These are phyloP conservation scores for Pteronura brasiliensis DNA, from an alignment of 2,113 vertebrate species.

Conservation along the genomic window DNA sequence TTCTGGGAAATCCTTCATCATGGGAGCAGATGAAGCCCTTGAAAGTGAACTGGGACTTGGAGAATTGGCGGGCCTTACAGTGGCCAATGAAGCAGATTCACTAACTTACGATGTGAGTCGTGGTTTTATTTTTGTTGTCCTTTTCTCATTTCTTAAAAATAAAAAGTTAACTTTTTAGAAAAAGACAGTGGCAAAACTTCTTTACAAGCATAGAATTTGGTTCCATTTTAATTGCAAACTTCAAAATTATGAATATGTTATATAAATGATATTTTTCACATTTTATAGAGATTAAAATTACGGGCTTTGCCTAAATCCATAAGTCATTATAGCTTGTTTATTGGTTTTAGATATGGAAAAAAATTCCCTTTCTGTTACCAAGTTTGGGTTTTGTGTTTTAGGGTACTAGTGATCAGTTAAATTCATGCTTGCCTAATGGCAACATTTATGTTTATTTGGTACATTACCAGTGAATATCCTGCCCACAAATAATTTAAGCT, in stretches of 20 bases:
- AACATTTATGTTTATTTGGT: not conserved
- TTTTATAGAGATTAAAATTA: not conserved
- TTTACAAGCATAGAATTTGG: not conserved
- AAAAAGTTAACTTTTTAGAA: conserved; percentile 22
- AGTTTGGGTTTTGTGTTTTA: not conserved
- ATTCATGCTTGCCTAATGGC: conserved; percentile 26
- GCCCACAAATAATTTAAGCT: not conserved
- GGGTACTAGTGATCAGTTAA: not conserved
- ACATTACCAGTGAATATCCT: not conserved
- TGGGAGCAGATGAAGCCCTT: conserved; percentile 94
- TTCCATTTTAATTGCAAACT: conserved; percentile 32
- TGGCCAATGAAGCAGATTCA: conserved; percentile 97
- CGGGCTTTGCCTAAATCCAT: not conserved
- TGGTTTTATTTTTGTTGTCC: not conserved
- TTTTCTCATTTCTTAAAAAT: not conserved
- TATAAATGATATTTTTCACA: conserved; percentile 16
- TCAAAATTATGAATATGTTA: conserved; percentile 2
- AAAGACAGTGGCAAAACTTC: not conserved
- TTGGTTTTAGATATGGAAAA: conserved; percentile 33
- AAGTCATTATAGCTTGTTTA: not conserved
- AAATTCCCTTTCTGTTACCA: not conserved
- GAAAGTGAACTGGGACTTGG: conserved; percentile 96
- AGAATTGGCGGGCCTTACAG: conserved; percentile 96
- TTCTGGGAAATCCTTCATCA: conserved; percentile 97
- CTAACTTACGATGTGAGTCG: conserved; percentile 94